Base-by-base conservation (phyloP, 2,797 vertebrate genomes). In the Acanthiza pusilla region DNA sequence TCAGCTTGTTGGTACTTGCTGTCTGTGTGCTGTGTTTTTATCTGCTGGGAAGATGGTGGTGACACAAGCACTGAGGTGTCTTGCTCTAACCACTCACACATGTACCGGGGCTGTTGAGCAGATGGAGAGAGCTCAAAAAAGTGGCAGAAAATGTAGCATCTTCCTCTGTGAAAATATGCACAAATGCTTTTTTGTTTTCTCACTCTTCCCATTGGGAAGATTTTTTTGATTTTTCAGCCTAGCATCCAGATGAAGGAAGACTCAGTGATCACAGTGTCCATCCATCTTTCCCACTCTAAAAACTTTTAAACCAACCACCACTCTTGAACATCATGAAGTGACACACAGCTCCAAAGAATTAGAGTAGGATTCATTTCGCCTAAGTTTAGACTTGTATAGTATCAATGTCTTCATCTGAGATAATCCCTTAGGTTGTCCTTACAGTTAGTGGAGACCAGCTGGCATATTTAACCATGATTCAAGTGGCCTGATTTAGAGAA, bases 341-440 rank as follows among this genome's bases (percentile, higher is more conserved):
- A 75, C 62, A 68, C 29, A 87, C 14, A 78, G 66, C 76, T 91
- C 55, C 84, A 78, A 90, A 71, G 66, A 70, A 81, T 88, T 58
- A 51, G 36, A 54, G 63, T 55, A 82, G 88, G 83, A 88, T 94
- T 86, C n/a, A 78, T 91, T 95, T 93, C 88, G 83, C 72, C 88
- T 94, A 91, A 84, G 70, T 96, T 94, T 94, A 94, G 70, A 83
- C 82, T 88, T 79, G 26, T 71, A 3, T 15, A 71, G 57, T 84
- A 91, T 85, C 77, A 34, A 9, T 88, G 55, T 84, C 66, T 84
- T 91, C 51, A 93, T 91, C 43, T 84, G 83, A 88, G 48, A 53
- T 58, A 83, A 82, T 90, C 70, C 73, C 40, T 90, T 78, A 92
- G 68, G 65, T 78, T 88, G 73, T 86, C 89, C 58, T 90, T 91